A percentile compares a stretch with the other conserved stretches of the same genome.
phyloP scores from a whole-genome alignment of 2,888 invertebrate species.

The Drosophila anceps region DNA sequence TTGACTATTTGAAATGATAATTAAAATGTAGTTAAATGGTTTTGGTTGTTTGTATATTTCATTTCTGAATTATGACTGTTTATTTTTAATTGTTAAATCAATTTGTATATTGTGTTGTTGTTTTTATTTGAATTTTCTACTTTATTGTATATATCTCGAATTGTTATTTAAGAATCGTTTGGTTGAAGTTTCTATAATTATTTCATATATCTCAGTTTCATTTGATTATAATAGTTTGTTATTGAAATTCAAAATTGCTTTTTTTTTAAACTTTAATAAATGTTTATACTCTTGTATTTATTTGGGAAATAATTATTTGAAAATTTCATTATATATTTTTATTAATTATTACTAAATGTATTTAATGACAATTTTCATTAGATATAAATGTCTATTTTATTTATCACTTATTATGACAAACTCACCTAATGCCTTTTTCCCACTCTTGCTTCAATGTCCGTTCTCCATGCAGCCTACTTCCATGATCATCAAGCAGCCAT shows the following conservation, averaged over 20 bases:
- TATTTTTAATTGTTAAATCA: background rate
- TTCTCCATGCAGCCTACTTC: conserved; percentile 57
- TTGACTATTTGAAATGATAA: conserved; percentile 13
- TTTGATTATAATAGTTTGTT: conserved; percentile 10
- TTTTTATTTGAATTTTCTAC: background rate
- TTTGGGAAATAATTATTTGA: conserved; percentile 12
- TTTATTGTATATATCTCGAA: background rate
- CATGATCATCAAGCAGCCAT: conserved; percentile 63
- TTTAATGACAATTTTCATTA: background rate
- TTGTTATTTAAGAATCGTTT: background rate
- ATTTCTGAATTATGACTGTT: background rate
- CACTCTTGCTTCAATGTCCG: conserved; percentile 11
- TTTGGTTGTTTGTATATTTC: conserved; percentile 2
- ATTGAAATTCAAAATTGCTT: conserved; percentile 7
- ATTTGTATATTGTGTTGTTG: background rate
- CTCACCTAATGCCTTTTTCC: conserved; percentile 8
- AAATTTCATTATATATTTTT: background rate
- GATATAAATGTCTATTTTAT: background rate
- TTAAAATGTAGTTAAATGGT: conserved; percentile 14
- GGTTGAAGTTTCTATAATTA: background rate
- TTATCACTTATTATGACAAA: background rate
- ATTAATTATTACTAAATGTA: background rate
- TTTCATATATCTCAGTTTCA: background rate
- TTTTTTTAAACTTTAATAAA: conserved; percentile 12
- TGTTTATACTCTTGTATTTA: background rate